Conservation (phyloP, 2,888 invertebrate genomes). For the Stictocephala bisonia region DNA sequence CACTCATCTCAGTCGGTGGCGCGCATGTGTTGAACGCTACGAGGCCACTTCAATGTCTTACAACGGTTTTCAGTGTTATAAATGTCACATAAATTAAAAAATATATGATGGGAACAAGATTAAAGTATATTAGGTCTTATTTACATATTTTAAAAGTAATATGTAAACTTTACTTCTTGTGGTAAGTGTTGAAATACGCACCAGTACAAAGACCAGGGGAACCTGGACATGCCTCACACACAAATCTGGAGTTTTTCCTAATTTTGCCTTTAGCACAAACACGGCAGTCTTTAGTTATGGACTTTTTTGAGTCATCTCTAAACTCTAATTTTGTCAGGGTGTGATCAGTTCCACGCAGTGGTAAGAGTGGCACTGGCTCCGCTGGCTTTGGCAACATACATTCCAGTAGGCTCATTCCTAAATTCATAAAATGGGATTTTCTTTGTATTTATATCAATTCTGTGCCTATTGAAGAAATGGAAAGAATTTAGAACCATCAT, state of each 20-base stretch:
- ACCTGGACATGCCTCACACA: slow-evolving; percentile 7
- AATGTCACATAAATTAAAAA: too few species aligned
- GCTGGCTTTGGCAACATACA: slow-evolving; percentile 15
- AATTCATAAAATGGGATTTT: slow-evolving; percentile 10
- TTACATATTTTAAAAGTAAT: too few species aligned
- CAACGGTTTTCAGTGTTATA: too few species aligned
- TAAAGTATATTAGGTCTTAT: too few species aligned
- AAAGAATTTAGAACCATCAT: slow-evolving; percentile 15
- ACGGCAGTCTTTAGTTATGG: neutral
- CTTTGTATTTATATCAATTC: slow-evolving; percentile 35
- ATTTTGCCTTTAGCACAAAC: neutral
- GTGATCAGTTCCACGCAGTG: slow-evolving; percentile 1
- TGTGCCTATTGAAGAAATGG: neutral
- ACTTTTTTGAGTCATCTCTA: neutral
- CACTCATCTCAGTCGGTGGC: too few species aligned
- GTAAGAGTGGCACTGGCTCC: neutral
- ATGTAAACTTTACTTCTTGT: too few species aligned
- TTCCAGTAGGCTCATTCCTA: slow-evolving; percentile 17
- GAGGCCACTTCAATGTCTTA: too few species aligned
- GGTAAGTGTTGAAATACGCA: neutral
- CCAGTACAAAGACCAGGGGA: neutral
- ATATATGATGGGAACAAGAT: too few species aligned
- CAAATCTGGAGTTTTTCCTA: neutral
- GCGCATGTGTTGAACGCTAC: too few species aligned
- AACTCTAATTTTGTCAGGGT: neutral